These are phyloP conservation scores for Drosophila nebulosa DNA, from an alignment of 1,140 invertebrate species.

Conservation along the genomic window DNA sequence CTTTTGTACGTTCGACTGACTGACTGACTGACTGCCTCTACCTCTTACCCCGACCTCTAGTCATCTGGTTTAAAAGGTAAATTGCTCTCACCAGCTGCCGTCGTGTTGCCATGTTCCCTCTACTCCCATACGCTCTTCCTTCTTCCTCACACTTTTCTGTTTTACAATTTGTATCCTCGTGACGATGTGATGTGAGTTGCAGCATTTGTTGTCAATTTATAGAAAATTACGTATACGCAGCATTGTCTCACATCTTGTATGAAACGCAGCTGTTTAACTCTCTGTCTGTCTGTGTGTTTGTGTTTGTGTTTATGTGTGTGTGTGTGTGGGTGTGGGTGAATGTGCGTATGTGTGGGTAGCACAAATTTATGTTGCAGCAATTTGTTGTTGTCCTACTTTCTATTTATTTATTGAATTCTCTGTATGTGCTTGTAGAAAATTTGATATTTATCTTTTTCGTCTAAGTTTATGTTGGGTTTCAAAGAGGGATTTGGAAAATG, in stretches of 20 bases:
- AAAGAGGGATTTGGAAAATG: not conserved
- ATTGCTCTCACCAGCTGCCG: conserved; percentile 23
- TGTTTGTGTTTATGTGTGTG: not conserved
- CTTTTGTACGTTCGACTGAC: not conserved
- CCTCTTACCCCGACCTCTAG: conserved; percentile 7
- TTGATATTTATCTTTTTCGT: conserved; percentile 31
- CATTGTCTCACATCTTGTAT: conserved; percentile 28
- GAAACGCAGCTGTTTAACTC: conserved; percentile 25
- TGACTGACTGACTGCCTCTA: not conserved
- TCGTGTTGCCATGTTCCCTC: not conserved
- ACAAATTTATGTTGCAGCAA: conserved; percentile 35
- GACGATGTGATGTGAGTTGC: not conserved
- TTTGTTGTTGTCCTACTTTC: conserved; percentile 31
- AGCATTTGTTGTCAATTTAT: conserved; percentile 27
- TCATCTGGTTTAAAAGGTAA: conserved; percentile 41
- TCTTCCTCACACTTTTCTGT: not conserved
- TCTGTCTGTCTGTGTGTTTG: conserved; percentile 12
- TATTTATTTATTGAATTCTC: conserved; percentile 6
- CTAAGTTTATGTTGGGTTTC: not conserved
- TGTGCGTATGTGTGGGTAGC: not conserved
- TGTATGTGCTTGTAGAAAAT: not conserved
- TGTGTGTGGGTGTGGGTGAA: not conserved
- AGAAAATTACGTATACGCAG: conserved; percentile 49
- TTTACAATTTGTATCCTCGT: not conserved
- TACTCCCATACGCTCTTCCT: not conserved